Base-by-base conservation (phyloP, 2,797 vertebrate species). In the Allobates femoralis region DNA sequence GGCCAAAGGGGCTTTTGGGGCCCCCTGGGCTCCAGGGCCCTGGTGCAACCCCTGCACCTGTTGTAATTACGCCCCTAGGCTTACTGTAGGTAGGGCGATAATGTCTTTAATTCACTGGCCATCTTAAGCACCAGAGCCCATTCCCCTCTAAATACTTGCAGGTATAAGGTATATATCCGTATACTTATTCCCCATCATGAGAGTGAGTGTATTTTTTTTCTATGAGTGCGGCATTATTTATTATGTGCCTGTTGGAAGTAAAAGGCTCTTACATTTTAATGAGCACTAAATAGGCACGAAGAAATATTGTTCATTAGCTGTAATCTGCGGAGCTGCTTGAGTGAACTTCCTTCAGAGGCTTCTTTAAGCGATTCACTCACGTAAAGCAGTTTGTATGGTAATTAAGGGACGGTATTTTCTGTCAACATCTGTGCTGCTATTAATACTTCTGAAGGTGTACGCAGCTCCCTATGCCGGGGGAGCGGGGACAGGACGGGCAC, bases 341-440 rank as follows among this genome's bases (percentile, higher is more conserved):
- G 96, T 96, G 96, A 96, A 95, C 95, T 97, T 95, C 95, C 95
- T 97, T 96, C 93, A 94, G 95, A 96, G 95, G 94, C 94, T 91
- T 95, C 96, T 97, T 96, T 97, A 96, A 97, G 97, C 92, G 94
- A 96, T 95, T 96, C 96, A 96, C 96, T 98, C 96, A 97, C 97
- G 96, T 96, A 96, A 94, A 95, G 94, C 96, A 96, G 96, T 98
- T 98, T 97, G 96, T 96, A 97, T 97, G 97, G 95, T 98, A 97
- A 99, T 99, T 99, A 98, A 98, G 96, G 96, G 95, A 96, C 94
- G 95, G 94, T 96, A 97, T 96, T 96, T 91, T 92, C 95, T 96
- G 96, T 97, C 96, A 97, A 96, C 96, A 97, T 96, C 95, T 95
- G 95, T 95, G 95, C 94, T 93, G 92, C 94, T 96, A 95, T 96